Percentiles rank a stretch among this genome's conserved stretches.
Evolutionary conservation across 2,797 vertebrate genomes (phyloP).

Genomic region (Lacerta viridis): DNA sequence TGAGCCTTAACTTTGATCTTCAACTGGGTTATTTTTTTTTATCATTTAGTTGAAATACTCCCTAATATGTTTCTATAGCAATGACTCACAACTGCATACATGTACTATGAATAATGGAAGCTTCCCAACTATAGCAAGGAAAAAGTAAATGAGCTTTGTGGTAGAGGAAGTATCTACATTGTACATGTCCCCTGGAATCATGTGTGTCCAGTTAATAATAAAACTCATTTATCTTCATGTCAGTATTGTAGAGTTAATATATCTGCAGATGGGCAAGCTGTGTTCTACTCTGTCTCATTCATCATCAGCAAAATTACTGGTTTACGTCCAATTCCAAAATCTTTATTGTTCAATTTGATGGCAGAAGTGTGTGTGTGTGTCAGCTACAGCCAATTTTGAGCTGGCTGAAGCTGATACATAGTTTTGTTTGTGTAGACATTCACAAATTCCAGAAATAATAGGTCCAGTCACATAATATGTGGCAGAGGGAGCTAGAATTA

Average conservation of each 20-base stretch:
- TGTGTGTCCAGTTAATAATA: slow-evolving; percentile 37
- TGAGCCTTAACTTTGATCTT: no score
- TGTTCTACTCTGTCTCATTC: slow-evolving; percentile 48
- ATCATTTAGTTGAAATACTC: no score
- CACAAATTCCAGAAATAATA: no score
- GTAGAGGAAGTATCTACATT: slow-evolving; percentile 19
- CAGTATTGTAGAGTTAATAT: neutral
- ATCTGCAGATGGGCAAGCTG: slow-evolving; percentile 43
- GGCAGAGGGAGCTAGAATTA: no score
- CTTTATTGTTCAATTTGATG: no score
- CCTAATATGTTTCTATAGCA: no score
- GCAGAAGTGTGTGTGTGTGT: no score
- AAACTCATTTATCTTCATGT: slow-evolving; percentile 52
- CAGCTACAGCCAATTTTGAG: no score
- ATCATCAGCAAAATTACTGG: slow-evolving; percentile 56
- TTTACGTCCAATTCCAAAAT: slow-evolving; percentile 38
- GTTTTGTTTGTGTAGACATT: no score
- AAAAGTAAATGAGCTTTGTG: slow-evolving; percentile 35
- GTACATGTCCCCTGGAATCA: slow-evolving; percentile 30
- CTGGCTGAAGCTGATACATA: no score
- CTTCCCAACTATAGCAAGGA: slow-evolving; percentile 20
- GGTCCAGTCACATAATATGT: no score
- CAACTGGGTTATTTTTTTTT: no score
- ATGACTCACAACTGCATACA: neutral
- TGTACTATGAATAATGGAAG: slow-evolving; percentile 10